Percentiles rank a stretch among this genome's conserved stretches.
phyloP scores from a whole-genome alignment of 2,113 vertebrate species.

The Forbesichthys papilliferus region DNA sequence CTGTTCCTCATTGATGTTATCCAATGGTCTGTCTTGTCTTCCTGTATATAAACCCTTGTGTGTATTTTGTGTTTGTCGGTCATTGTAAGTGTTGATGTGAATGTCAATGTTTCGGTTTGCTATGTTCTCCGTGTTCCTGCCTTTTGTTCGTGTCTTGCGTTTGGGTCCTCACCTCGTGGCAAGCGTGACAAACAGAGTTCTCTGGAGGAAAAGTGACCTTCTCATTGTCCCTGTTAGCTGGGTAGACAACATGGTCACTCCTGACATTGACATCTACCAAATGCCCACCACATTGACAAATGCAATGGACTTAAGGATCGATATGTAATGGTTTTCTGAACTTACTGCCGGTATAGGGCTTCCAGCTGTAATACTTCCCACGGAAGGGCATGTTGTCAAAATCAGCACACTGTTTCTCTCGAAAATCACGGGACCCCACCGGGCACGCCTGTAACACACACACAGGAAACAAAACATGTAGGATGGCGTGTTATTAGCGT shows the following conservation, averaged over 20 bases:
- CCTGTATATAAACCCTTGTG: too few relatives aligned
- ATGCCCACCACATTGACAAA: not conserved
- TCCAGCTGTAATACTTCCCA: slow-evolving; percentile 99
- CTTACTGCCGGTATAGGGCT: slow-evolving; percentile 96
- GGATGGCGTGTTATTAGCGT: not conserved
- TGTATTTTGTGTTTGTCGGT: too few relatives aligned
- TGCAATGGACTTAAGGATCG: not conserved
- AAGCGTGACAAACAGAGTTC: too few relatives aligned
- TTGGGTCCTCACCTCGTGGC: too few relatives aligned
- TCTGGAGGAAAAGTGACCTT: slow-evolving; percentile 25
- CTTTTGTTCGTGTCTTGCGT: too few relatives aligned
- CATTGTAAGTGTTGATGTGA: too few relatives aligned
- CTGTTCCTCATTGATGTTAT: too few relatives aligned
- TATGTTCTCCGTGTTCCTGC: too few relatives aligned
- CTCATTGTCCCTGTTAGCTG: slow-evolving; percentile 40
- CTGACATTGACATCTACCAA: slow-evolving; percentile 17
- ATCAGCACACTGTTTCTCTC: slow-evolving; percentile 96
- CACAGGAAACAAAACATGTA: slow-evolving; percentile 18
- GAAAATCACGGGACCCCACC: slow-evolving; percentile 88
- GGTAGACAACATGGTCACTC: slow-evolving; percentile 44
- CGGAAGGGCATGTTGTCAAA: slow-evolving; percentile 97
- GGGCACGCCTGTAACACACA: slow-evolving; percentile 82
- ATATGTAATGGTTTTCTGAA: slow-evolving; percentile 12
- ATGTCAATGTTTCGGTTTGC: too few relatives aligned
- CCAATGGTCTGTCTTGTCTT: too few relatives aligned